phyloP scores from a whole-genome alignment of 2,113 vertebrate genomes.

The Lepus timidus region DNA sequence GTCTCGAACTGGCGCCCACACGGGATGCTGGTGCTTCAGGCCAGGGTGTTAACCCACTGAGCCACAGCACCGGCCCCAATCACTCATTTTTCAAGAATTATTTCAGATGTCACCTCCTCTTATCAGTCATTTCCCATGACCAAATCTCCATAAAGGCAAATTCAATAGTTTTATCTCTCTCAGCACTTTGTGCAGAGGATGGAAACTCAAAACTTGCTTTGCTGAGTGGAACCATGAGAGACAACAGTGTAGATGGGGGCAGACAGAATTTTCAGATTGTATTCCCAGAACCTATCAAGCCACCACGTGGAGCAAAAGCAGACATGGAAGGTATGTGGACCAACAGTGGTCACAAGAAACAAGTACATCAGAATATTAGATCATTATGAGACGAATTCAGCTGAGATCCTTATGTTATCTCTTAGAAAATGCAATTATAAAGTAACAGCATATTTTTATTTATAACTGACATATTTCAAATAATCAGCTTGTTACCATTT shows the following conservation, averaged over 20 bases:
- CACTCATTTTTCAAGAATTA: neutral
- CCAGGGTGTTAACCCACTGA: too few species aligned
- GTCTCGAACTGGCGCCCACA: too few species aligned
- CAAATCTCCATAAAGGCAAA: neutral
- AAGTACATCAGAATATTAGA: too few species aligned
- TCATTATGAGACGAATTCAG: neutral
- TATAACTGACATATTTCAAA: neutral
- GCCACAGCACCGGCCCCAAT: neutral
- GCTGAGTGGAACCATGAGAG: neutral
- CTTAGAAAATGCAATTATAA: neutral
- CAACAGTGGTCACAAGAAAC: neutral
- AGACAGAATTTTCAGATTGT: neutral
- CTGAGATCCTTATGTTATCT: neutral
- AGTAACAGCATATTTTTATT: neutral
- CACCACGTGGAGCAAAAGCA: neutral
- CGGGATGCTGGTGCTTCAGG: too few species aligned
- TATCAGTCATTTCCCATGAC: neutral
- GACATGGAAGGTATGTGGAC: too few species aligned
- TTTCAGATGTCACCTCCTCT: neutral
- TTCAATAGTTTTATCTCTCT: neutral
- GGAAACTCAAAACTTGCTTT: neutral
- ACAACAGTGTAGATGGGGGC: neutral
- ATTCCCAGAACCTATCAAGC: neutral
- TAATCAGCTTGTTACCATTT: neutral
- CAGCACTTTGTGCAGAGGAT: neutral